Evolutionary conservation across 2,113 vertebrate species (phyloP), one percentile per base, ranked within the genome.

Genomic region (Rhinolophus ferrumequinum): DNA sequence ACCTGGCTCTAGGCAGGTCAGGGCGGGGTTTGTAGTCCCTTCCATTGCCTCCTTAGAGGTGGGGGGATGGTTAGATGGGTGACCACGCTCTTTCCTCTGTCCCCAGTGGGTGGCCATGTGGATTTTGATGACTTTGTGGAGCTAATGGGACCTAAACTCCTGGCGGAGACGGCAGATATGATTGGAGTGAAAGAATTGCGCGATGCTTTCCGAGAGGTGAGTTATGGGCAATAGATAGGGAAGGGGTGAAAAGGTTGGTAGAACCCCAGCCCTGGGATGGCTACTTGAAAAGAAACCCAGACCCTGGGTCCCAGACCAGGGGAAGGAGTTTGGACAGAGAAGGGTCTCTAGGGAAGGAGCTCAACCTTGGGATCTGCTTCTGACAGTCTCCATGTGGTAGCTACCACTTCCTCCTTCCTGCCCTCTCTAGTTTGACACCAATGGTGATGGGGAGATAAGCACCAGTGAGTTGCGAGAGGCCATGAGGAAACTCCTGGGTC

Each of bases 81-180:
- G 82, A 85, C 72, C 64, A 33, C n/a, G 44, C 33, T 50, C 98
- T 97, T 96, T 93, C 2, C 94, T 94, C 94, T 94, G 52, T 98
- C 92, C 96, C 84, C 97, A 99, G 99, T 99, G 99, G 99, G 99
- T 60, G 99, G 99, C 97, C 99, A 99, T 60, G 99, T 99, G 96
- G 99, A 99, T 98, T 99, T 99, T 97, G 99, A 99, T 98, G 99
- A 99, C 98, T 99, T 99, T 98, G 99, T 99, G 96, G 99, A 99
- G 95, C 97, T 99, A 96, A 99, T 99, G 99, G 99, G 99, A 83
- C 99, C 99, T 75, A 99, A 99, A 98, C 99, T 99, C 95, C 98
- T 99, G 97, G 99, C 99, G 21, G 99, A 99, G 98, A 99, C 99
- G 0, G 99, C 99, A 41, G 99, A 99, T 98, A 99, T 99, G 99